Conservation (phyloP, 2,888 invertebrate species). For the Limnephilus rhombicus region DNA sequence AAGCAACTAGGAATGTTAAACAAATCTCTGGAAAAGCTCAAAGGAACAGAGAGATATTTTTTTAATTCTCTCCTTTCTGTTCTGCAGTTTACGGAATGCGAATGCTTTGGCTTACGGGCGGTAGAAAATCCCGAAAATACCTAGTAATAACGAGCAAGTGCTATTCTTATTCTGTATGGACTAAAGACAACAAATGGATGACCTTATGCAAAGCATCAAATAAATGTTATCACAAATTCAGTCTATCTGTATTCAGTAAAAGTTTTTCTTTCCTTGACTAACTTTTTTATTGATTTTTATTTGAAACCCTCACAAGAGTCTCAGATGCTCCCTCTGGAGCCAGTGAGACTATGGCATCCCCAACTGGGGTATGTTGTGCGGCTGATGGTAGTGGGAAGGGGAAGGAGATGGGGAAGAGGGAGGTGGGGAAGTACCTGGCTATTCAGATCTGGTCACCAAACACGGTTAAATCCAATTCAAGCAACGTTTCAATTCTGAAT, state of each 20-base stretch:
- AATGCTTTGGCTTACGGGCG: not conserved
- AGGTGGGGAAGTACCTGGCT: no score
- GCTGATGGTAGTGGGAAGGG: no score
- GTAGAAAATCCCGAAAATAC: conserved; percentile 13
- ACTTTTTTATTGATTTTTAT: no score
- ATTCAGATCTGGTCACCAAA: no score
- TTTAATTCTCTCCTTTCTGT: not conserved
- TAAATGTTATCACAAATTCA: not conserved
- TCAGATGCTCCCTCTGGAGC: no score
- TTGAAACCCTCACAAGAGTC: no score
- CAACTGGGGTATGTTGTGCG: no score
- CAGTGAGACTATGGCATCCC: no score
- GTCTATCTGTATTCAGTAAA: no score
- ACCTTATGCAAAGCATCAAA: not conserved
- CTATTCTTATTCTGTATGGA: not conserved
- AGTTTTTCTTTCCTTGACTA: not conserved
- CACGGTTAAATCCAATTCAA: no score
- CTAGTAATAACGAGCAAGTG: conserved; percentile 10
- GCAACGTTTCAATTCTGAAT: no score
- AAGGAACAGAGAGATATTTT: not conserved
- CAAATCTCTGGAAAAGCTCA: not conserved
- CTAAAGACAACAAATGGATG: not conserved
- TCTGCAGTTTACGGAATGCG: conserved; percentile 3
- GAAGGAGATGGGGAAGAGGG: no score
- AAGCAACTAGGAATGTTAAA: not conserved